phyloP scores from a whole-genome alignment of 2,888 invertebrate genomes.

The Brachypalpus laphriformis region DNA sequence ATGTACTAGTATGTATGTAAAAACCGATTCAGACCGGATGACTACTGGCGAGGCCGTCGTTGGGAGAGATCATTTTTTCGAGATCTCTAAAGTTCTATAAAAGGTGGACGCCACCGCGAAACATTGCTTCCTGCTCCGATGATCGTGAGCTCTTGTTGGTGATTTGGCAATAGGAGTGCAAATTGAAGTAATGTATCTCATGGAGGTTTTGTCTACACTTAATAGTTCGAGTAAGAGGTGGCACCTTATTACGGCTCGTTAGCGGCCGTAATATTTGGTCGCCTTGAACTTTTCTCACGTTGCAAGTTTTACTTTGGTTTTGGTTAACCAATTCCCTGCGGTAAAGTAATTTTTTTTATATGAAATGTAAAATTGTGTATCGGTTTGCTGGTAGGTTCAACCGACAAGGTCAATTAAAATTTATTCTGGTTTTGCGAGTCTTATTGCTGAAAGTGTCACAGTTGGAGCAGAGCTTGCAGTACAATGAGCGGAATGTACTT shows the following conservation, averaged over 20 bases:
- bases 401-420: constrained; percentile 48
- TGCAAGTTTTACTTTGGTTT: constrained; percentile 29
- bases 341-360: background rate
- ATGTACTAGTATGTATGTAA: background rate
- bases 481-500: background rate
- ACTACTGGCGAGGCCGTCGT: constrained; percentile 47
- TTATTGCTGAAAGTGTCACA: constrained; percentile 29
- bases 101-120: constrained; percentile 4
- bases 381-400: constrained; percentile 40
- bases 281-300: constrained; percentile 50
- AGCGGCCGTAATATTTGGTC: constrained; percentile 36
- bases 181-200: constrained; percentile 3
- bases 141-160: constrained; percentile 19
- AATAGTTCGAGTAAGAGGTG: constrained; percentile 1
- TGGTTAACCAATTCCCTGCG: background rate
- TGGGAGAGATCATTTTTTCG: constrained; percentile 12
- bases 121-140: constrained; percentile 59
- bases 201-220: background rate
- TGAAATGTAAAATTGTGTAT: constrained; percentile 19
- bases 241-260: constrained; percentile 53
- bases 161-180: constrained; percentile 25
- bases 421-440: constrained; percentile 44
- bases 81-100: constrained; percentile 50
- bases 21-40: constrained; percentile 47
- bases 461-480: background rate